Conservation (phyloP, 2,888 invertebrate genomes). For the Tenthredo amoena region DNA sequence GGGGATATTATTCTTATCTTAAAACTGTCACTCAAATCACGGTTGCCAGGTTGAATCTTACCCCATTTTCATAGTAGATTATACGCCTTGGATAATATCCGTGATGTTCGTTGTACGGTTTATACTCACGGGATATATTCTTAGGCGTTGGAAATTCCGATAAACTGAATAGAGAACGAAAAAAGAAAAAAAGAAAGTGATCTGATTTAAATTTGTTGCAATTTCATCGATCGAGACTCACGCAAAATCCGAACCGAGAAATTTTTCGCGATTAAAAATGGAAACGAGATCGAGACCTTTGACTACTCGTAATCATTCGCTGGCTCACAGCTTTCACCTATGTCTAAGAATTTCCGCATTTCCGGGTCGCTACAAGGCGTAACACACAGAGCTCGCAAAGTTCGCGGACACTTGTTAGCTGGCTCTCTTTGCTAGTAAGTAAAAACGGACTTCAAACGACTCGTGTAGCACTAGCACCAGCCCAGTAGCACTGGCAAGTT, state of each 20-base stretch:
- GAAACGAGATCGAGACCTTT: not conserved
- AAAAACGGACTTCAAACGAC: slow-evolving; percentile 18
- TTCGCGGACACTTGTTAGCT: slow-evolving; percentile 9
- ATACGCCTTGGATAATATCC: slow-evolving; percentile 1
- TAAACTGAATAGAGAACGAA: too few relatives aligned
- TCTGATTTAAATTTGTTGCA: too few relatives aligned
- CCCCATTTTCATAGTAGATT: slow-evolving; percentile 43
- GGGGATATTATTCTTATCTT: slow-evolving; percentile 38
- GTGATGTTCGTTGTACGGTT: not conserved
- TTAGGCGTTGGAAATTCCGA: too few relatives aligned
- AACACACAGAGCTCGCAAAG: not conserved
- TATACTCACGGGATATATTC: not conserved
- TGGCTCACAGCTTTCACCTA: not conserved
- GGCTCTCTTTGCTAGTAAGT: not conserved
- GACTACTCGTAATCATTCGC: not conserved
- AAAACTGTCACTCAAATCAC: slow-evolving; percentile 54
- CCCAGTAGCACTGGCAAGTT: not conserved
- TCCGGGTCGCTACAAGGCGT: not conserved
- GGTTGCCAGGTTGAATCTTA: slow-evolving; percentile 49
- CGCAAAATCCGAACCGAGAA: too few relatives aligned
- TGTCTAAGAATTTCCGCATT: not conserved
- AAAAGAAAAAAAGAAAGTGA: too few relatives aligned
- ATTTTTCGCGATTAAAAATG: not conserved
- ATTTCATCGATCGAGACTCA: too few relatives aligned
- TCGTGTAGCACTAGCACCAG: not conserved